Base-by-base conservation (phyloP, 2,797 vertebrate species). In the Eulemur coronatus region DNA sequence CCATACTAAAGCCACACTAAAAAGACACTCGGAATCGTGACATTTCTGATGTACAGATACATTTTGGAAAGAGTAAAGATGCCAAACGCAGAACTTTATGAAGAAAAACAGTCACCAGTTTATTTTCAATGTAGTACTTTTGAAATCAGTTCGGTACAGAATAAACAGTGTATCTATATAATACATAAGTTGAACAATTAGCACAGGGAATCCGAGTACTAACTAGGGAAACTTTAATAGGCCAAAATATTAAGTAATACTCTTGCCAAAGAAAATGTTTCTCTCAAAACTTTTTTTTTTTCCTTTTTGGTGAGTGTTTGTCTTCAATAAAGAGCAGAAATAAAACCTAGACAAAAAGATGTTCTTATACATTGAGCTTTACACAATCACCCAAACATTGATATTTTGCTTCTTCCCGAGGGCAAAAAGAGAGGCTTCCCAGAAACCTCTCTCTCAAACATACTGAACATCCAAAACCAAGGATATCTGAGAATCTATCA, bases 1-100 rank as follows among this genome's bases (percentile, higher is more conserved):
- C 99, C 99, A 99, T 99, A 99, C 99, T 99, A 99, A 99, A 99
- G 99, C 99, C 99, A 99, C 99, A 99, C 99, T 99, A 99, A 99
- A 98, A 99, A 99, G 99, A 99, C 99, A 99, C 99, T 99, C 99
- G 98, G 98, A 99, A 99, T 99, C 98, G 99, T 97, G 98, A 98
- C 98, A 98, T 98, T 98, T 98, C 98, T 98, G 98, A 98, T 97
- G 98, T 97, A 98, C 98, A 98, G 98, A 98, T 89, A 91, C 98
- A 87, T 97, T 99, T 98, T 98, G 98, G 98, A 98, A 99, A 99
- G 99, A 82, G 98, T 98, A 98, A 98, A 98, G 98, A 98, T 98
- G 97, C 98, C 98, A 98, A 98, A 99, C 97, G 98, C 98, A 99
- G 99, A 98, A 98, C 98, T 99, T 99, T 98, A 98, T 95, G 98